These are phyloP conservation scores for Aspiorhynchus laticeps DNA, from an alignment of 2,113 vertebrate genomes.

Conservation along the genomic window DNA sequence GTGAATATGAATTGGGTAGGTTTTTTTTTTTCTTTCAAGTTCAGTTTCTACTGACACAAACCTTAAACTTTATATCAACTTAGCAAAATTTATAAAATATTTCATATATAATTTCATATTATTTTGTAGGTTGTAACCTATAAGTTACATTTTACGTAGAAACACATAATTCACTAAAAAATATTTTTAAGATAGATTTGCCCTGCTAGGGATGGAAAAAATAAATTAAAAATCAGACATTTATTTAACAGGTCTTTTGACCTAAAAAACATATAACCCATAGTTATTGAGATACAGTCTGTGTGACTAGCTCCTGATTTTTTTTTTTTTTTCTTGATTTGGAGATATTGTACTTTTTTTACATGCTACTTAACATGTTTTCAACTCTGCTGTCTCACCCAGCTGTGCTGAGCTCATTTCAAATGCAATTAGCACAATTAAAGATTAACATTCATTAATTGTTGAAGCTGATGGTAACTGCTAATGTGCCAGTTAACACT, in stretches of 20 bases:
- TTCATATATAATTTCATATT: no score
- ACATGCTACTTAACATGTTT: slow-evolving; percentile 76
- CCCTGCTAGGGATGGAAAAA: no score
- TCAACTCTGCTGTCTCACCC: slow-evolving; percentile 79
- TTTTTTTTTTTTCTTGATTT: not conserved
- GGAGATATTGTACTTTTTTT: slow-evolving; percentile 58
- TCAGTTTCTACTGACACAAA: no score
- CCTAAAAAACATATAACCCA: not conserved
- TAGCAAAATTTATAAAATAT: no score
- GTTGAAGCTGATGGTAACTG: slow-evolving; percentile 93
- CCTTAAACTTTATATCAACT: no score
- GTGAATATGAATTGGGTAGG: not conserved
- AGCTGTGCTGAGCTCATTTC: slow-evolving; percentile 89
- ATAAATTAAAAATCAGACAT: no score
- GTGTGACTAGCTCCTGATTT: not conserved
- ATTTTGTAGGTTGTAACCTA: no score
- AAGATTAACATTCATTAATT: slow-evolving; percentile 99
- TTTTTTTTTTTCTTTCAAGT: no score
- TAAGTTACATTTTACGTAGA: not conserved
- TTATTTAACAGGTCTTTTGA: not conserved
- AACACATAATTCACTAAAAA: not conserved
- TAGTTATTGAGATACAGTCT: not conserved
- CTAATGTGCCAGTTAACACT: slow-evolving; percentile 93
- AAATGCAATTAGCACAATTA: slow-evolving; percentile 96
- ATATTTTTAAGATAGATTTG: not conserved